phyloP scores from a whole-genome alignment of 2,113 vertebrate genomes.

The Cynocephalus volans region DNA sequence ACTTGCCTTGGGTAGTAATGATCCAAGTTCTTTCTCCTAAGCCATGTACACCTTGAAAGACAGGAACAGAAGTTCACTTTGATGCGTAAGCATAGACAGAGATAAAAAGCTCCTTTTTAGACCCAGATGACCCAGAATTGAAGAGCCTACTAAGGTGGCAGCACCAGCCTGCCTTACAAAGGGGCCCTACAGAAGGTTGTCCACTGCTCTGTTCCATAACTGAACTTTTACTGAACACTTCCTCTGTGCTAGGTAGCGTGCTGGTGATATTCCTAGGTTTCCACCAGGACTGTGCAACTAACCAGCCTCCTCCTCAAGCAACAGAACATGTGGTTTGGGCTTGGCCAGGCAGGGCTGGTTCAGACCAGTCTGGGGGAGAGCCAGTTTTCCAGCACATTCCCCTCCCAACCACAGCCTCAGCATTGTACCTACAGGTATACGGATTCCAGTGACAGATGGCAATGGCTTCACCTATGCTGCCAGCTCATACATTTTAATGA shows the following conservation, averaged over 20 bases:
- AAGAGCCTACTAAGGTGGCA: background rate
- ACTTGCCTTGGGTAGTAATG: background rate
- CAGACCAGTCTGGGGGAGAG: background rate
- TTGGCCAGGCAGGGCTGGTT: background rate
- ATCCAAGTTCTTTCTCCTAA: background rate
- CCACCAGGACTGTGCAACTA: background rate
- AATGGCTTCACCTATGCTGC: background rate
- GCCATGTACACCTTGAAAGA: background rate
- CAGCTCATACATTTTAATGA: constrained; percentile 60
- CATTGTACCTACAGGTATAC: constrained; percentile 2
- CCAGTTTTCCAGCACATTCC: background rate
- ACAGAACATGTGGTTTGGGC: background rate
- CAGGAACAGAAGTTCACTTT: background rate
- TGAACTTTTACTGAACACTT: background rate
- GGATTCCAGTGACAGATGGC: background rate
- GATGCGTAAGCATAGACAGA: background rate
- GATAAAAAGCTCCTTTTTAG: background rate
- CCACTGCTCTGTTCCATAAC: background rate
- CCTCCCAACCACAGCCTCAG: background rate
- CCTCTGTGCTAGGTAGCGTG: background rate
- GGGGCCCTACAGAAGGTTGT: no score
- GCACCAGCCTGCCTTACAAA: background rate
- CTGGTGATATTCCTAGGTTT: background rate
- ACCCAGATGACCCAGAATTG: background rate
- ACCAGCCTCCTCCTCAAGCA: background rate